phyloP scores from a whole-genome alignment of 2,113 vertebrate genomes.

The Platysteira castanea region DNA sequence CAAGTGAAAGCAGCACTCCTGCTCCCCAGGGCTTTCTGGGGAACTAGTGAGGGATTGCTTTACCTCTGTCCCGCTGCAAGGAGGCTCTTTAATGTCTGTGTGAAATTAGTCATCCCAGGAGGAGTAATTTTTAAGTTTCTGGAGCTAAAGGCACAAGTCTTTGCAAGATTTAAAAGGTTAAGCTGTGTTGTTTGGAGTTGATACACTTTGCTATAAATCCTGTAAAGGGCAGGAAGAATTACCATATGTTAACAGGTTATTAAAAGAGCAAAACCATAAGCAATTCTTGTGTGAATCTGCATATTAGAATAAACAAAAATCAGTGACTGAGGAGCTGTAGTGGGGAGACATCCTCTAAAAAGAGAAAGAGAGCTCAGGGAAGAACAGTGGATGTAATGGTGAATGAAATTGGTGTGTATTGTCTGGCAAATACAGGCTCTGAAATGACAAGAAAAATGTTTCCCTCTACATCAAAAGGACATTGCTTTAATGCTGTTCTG shows the following conservation, averaged over 20 bases:
- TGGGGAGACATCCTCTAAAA: not conserved
- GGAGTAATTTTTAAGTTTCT: not conserved
- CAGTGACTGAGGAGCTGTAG: not conserved
- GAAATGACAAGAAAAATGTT: not conserved
- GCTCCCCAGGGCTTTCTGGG: not conserved
- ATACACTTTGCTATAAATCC: not conserved
- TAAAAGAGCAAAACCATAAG: not conserved
- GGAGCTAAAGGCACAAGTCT: not conserved
- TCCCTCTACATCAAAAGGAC: not conserved
- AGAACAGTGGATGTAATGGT: accelerated
- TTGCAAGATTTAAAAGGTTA: not conserved
- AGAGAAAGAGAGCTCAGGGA: not conserved
- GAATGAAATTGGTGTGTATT: not conserved
- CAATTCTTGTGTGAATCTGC: not conserved
- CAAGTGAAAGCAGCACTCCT: not conserved
- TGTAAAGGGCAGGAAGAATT: not conserved
- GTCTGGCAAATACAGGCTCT: not conserved
- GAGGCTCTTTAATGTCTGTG: not conserved
- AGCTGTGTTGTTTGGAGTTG: not conserved
- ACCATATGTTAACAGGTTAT: not conserved
- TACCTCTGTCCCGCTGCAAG: not conserved
- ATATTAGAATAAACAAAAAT: not conserved
- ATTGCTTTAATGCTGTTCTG: not conserved
- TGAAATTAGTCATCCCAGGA: not conserved
- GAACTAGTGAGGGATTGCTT: not conserved